phyloP scores from a whole-genome alignment of 2,113 vertebrate species.

The Onychorhynchus coronatus region DNA sequence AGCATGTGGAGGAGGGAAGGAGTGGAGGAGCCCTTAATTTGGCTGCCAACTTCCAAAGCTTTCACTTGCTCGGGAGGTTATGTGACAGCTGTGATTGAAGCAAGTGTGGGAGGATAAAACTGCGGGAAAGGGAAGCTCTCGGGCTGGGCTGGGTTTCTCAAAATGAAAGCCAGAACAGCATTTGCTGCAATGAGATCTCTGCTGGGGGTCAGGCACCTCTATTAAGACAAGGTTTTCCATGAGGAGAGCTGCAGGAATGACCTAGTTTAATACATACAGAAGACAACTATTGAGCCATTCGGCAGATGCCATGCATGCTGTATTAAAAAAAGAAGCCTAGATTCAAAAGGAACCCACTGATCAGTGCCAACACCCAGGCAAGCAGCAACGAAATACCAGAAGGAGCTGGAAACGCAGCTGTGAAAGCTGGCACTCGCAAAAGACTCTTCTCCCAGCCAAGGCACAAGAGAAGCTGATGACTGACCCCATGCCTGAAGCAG shows the following conservation, averaged over 20 bases:
- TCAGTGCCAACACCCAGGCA: background rate
- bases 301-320: fast-evolving
- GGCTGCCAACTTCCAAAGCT: slow-evolving; percentile 56
- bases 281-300: background rate
- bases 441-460: background rate
- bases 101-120: slow-evolving; percentile 23
- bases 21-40: slow-evolving; percentile 63
- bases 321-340: background rate
- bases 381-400: background rate
- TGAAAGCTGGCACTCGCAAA: background rate
- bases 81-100: slow-evolving; percentile 42
- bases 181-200: background rate
- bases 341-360: background rate
- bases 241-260: background rate
- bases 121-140: slow-evolving; percentile 33
- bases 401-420: background rate
- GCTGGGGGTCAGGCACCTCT: background rate
- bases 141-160: background rate
- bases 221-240: background rate
- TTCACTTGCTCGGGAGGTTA: slow-evolving; percentile 26
- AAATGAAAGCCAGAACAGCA: background rate
- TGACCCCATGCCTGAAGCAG: background rate
- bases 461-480: background rate
- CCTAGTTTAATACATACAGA: background rate
- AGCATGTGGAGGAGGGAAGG: slow-evolving; percentile 48